Evolutionary conservation across 2,888 invertebrate genomes (phyloP), one percentile per base, ranked within the genome.

Genomic region (Sisyra nigra): DNA sequence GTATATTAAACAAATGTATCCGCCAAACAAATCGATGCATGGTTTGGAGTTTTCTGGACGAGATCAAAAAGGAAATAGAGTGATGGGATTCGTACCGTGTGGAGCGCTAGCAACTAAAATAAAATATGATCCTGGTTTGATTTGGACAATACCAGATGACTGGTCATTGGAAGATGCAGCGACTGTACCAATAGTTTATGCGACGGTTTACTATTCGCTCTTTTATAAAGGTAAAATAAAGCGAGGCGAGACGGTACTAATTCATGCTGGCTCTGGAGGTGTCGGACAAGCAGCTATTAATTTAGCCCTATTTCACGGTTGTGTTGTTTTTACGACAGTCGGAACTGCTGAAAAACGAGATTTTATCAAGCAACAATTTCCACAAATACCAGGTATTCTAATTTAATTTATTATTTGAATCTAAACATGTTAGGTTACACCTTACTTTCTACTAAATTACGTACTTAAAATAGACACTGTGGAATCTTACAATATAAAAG

Each of bases 241-340:
- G 50, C 40, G 43, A 34, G 85, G 87, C 9, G 85, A 89, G 51
- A 63, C 71, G 41, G 76, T 91, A 45, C 71, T 91, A 17, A 79
- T 91, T 53, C 91, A 91, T 60, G 87, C 89, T 42, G 91, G 89
- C 46, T 77, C 83, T 48, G 91, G 91, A 45, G 91, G 89, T 52
- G 89, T 91, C 35, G 93, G 93, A 3, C 75, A 76, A 57, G 77
- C 78, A 1, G 74, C 77, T 14, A 79, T 80, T 40, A 62, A 66
- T 35, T 63, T 79, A 41, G 74, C 76, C 3, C 60, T 77, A 3
- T 58, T 62, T 48, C 59, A 65, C 51, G 72, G 71, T 8, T 76
- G 76, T 52, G 66, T 67, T 48, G 68, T 73, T 2, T 73, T 62
- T 57, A 76, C 76, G 1, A 78, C 77, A 3, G 76, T 76, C 19